These are phyloP conservation scores for Euwallacea similis DNA, from an alignment of 1,140 invertebrate species.

Conservation along the genomic window DNA sequence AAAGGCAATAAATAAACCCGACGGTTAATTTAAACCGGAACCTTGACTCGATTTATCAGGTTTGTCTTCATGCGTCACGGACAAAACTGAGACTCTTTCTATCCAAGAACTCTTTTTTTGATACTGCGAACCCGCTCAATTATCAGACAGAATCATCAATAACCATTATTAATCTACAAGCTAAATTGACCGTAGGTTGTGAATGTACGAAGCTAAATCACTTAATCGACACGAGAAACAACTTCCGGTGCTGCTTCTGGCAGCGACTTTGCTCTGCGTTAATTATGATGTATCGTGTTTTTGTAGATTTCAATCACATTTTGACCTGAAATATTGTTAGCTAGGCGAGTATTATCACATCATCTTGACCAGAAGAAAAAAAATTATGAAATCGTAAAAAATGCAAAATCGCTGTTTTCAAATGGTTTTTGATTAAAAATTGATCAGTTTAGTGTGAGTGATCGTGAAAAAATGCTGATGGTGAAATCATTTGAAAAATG, in stretches of 20 bases:
- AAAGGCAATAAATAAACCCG: constrained; percentile 17
- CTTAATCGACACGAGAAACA: constrained; percentile 3
- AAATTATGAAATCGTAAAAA: too few species aligned
- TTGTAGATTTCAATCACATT: too few species aligned
- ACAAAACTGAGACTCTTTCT: neutral
- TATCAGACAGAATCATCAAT: neutral
- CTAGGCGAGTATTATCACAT: too few species aligned
- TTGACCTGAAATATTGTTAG: too few species aligned
- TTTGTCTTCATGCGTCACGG: neutral
- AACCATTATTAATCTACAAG: neutral
- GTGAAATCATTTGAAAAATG: too few species aligned
- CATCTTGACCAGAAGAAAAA: too few species aligned
- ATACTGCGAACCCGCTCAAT: neutral
- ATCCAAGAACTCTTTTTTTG: neutral
- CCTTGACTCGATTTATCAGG: constrained; percentile 9
- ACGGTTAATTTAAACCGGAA: constrained; percentile 14
- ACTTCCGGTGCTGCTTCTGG: neutral
- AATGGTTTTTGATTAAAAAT: too few species aligned
- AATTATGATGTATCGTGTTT: constrained; percentile 1
- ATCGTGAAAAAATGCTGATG: too few species aligned
- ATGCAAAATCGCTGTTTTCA: too few species aligned
- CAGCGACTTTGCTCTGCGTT: neutral
- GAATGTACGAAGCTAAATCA: neutral
- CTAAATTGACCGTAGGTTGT: constrained; percentile 1
- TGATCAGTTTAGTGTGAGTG: too few species aligned